These are phyloP conservation scores for Oryctolagus cuniculus DNA, from an alignment of 2,113 vertebrate genomes.

Conservation along the genomic window DNA sequence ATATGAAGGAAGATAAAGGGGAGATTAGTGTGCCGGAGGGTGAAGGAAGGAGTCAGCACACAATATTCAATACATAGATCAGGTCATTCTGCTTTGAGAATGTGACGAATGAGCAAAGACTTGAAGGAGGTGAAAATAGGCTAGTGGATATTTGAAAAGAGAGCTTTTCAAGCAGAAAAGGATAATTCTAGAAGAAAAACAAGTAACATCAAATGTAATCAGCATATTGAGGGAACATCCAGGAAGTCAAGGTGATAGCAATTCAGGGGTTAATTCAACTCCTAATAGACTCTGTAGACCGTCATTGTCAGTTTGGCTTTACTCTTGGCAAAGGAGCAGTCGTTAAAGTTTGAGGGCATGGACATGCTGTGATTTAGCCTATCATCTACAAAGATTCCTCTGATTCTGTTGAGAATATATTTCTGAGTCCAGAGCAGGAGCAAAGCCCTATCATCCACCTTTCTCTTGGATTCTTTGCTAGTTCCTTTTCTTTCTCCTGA, in stretches of 20 bases:
- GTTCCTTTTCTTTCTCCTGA: neutral
- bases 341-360: neutral
- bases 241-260: neutral
- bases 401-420: neutral
- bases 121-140: neutral
- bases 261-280: neutral
- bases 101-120: neutral
- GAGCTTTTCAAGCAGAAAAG: neutral
- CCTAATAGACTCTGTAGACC: neutral
- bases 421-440: neutral
- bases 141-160: neutral
- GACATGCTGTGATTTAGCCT: neutral
- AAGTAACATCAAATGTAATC: neutral
- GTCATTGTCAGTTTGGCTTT: neutral
- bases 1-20: neutral
- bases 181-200: neutral
- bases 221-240: neutral
- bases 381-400: neutral
- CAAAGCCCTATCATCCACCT: neutral
- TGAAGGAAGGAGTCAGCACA: accelerated
- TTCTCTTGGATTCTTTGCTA: neutral
- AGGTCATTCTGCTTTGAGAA: neutral
- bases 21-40: neutral
- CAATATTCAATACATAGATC: neutral
- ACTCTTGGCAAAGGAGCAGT: neutral